phyloP scores from a whole-genome alignment of 2,797 vertebrate genomes.

The Amniataba percoides region DNA sequence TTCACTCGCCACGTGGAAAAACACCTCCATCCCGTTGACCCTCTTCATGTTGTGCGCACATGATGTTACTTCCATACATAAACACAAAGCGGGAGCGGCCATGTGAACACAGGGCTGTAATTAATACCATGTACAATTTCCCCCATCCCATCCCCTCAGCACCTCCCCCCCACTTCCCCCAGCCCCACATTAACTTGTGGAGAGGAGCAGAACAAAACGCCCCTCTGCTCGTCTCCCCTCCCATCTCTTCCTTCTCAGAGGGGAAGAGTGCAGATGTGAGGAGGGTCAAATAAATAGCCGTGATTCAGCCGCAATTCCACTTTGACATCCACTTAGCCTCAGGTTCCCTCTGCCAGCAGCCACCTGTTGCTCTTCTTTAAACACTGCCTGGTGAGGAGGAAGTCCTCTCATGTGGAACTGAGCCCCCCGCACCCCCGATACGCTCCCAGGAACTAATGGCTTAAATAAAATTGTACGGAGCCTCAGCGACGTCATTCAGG shows the following conservation, averaged over 20 bases:
- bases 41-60: slow-evolving; percentile 61
- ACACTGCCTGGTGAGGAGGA: slow-evolving; percentile 80
- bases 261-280: slow-evolving; percentile 82
- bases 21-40: slow-evolving; percentile 64
- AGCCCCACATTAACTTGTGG: slow-evolving; percentile 60
- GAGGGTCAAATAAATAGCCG: slow-evolving; percentile 84
- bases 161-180: slow-evolving; percentile 22
- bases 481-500: slow-evolving; percentile 65
- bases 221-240: slow-evolving; percentile 58
- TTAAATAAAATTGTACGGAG: slow-evolving; percentile 76
- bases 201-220: slow-evolving; percentile 66
- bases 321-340: slow-evolving; percentile 83
- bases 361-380: slow-evolving; percentile 86
- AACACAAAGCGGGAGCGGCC: slow-evolving; percentile 73
- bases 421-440: slow-evolving; percentile 52
- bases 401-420: slow-evolving; percentile 84
- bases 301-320: slow-evolving; percentile 81
- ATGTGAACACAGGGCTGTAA: slow-evolving; percentile 74
- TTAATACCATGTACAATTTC: slow-evolving; percentile 80
- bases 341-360: slow-evolving; percentile 80
- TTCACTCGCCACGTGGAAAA: slow-evolving; percentile 61
- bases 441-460: slow-evolving; percentile 72
- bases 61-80: slow-evolving; percentile 77
- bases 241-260: slow-evolving; percentile 63
- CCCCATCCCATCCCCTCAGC: slow-evolving; percentile 17